Conservation (phyloP, 2,888 invertebrate species). For the Galerucella calmariensis region DNA sequence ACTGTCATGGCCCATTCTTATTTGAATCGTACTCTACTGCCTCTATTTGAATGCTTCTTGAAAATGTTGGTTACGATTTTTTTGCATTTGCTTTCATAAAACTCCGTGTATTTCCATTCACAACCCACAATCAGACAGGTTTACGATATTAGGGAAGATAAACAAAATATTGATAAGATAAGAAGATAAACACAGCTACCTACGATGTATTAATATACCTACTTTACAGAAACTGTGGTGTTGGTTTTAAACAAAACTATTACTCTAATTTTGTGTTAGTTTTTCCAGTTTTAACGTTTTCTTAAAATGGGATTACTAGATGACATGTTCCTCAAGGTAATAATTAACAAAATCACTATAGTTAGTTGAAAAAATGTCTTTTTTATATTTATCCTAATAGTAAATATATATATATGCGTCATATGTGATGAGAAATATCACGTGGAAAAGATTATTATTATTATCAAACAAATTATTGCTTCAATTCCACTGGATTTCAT, state of each 20-base stretch:
- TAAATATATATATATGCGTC: neutral
- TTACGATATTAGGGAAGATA: constrained; percentile 11
- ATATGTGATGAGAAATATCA: neutral
- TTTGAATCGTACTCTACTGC: too few relatives aligned
- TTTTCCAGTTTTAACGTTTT: neutral
- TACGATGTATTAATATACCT: neutral
- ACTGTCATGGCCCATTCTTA: too few relatives aligned
- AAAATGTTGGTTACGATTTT: too few relatives aligned
- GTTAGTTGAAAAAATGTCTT: neutral
- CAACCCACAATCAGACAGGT: neutral
- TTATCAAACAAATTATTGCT: too few relatives aligned
- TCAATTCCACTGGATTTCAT: too few relatives aligned
- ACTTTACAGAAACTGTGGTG: neutral
- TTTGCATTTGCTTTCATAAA: neutral
- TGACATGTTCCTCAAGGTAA: constrained; percentile 41
- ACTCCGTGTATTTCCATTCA: neutral
- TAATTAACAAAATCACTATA: neutral
- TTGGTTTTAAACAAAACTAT: neutral
- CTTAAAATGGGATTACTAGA: constrained; percentile 36
- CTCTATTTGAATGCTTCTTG: too few relatives aligned
- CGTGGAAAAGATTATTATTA: neutral
- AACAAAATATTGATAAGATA: constrained; percentile 18
- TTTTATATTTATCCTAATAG: neutral
- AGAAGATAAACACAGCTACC: neutral
- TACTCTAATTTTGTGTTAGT: neutral